Evolutionary conservation across 2,888 invertebrate genomes (phyloP).

Genomic region (Euclidia mi): DNA sequence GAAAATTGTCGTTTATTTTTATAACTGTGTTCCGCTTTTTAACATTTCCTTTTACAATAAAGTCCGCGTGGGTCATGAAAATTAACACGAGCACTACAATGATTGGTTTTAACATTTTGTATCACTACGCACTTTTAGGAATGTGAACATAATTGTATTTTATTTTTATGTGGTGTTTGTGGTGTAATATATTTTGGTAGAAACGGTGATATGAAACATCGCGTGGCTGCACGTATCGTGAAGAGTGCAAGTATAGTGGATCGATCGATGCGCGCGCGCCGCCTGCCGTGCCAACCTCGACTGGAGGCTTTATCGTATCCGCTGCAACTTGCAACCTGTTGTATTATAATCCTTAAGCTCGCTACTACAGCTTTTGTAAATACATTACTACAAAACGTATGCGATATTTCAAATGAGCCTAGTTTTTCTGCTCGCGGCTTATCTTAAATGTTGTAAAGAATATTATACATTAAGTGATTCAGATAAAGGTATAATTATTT

Average conservation of each 20-base stretch:
- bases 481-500: too few species aligned
- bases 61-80: conserved; percentile 71
- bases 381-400: conserved; percentile 67
- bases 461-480: background rate
- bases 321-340: conserved; percentile 83
- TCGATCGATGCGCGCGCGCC: conserved; percentile 79
- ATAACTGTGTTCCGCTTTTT: conserved; percentile 85
- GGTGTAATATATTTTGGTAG: conserved; percentile 14
- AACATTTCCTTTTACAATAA: conserved; percentile 81
- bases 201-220: conserved; percentile 50
- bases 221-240: conserved; percentile 45
- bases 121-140: conserved; percentile 40
- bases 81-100: conserved; percentile 66
- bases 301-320: conserved; percentile 84
- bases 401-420: conserved; percentile 38
- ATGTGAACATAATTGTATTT: conserved; percentile 36
- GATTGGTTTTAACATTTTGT: conserved; percentile 73
- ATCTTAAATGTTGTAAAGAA: conserved; percentile 10
- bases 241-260: conserved; percentile 48
- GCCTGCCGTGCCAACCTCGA: conserved; percentile 79
- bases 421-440: conserved; percentile 34
- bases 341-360: conserved; percentile 81
- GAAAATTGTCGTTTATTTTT: conserved; percentile 76
- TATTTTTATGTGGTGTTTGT: conserved; percentile 19
- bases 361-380: conserved; percentile 78